Evolutionary conservation across 1,140 invertebrate species (phyloP).

Genomic region (Acyrthosiphon pisum): DNA sequence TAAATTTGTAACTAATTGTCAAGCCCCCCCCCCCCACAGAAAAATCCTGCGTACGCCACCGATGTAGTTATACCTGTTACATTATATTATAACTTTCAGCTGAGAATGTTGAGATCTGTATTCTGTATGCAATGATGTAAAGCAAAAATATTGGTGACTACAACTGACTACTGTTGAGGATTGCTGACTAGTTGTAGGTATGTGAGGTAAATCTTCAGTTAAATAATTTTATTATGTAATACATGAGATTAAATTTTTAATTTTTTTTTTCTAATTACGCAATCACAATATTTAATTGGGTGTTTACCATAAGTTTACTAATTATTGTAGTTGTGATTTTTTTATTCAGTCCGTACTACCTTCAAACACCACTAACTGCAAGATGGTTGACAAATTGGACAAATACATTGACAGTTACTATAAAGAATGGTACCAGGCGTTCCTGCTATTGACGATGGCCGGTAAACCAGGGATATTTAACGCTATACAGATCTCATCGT

Average conservation of each 20-base stretch:
- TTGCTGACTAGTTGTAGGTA: no score
- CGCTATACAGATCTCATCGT: conserved; percentile 68
- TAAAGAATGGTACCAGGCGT: conserved; percentile 61
- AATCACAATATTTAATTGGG: neutral
- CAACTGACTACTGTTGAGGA: neutral
- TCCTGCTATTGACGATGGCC: conserved; percentile 66
- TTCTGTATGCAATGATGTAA: neutral
- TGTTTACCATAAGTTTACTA: neutral
- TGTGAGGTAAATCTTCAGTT: neutral
- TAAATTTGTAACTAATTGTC: no score
- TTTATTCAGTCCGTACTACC: neutral
- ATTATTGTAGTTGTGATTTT: neutral
- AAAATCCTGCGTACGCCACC: no score
- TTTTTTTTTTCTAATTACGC: neutral
- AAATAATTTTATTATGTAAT: neutral
- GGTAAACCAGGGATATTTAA: conserved; percentile 67
- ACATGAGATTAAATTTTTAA: neutral
- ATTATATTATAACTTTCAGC: neutral
- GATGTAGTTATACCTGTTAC: neutral
- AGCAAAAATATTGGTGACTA: neutral
- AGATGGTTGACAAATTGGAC: conserved; percentile 59
- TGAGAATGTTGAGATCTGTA: neutral
- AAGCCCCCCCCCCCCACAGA: no score
- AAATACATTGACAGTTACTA: conserved; percentile 59
- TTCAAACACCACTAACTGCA: neutral